Evolutionary conservation across 2,888 invertebrate genomes (phyloP).

Genomic region (Pandemis heparana): DNA sequence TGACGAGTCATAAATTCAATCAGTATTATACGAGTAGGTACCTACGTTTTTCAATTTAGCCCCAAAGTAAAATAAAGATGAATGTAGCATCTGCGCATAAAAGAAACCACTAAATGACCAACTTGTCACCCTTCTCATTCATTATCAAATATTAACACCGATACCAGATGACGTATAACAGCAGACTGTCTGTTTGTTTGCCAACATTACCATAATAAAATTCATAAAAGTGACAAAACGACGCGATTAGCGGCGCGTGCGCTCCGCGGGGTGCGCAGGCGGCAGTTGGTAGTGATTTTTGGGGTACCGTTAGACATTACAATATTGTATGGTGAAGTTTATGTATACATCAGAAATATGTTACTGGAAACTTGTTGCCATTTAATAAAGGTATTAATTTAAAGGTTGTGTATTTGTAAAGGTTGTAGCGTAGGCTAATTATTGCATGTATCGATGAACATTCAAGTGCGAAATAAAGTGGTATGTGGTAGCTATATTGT

Average conservation of each 20-base stretch:
- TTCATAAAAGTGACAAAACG: slow-evolving; percentile 75
- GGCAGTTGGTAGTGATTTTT: slow-evolving; percentile 16
- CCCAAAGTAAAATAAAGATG: too few species aligned
- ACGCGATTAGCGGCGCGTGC: slow-evolving; percentile 73
- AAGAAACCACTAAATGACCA: neutral
- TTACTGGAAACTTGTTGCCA: neutral
- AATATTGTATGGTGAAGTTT: neutral
- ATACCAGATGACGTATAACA: slow-evolving; percentile 75
- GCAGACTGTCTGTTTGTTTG: slow-evolving; percentile 66
- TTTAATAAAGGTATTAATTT: too few species aligned
- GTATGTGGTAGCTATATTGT: too few species aligned
- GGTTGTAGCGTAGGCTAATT: neutral
- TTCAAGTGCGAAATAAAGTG: too few species aligned
- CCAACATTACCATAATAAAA: slow-evolving; percentile 66
- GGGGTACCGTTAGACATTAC: slow-evolving; percentile 13
- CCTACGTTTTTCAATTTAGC: too few species aligned
- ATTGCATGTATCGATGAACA: neutral
- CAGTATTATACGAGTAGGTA: too few species aligned
- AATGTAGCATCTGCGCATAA: neutral
- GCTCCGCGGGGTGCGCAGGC: slow-evolving; percentile 60
- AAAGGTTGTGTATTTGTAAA: too few species aligned
- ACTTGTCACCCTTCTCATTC: slow-evolving; percentile 16
- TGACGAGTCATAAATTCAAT: too few species aligned
- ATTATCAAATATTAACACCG: slow-evolving; percentile 49
- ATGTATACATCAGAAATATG: neutral